phyloP scores from a whole-genome alignment of 2,113 vertebrate species.

The Empidonax traillii region DNA sequence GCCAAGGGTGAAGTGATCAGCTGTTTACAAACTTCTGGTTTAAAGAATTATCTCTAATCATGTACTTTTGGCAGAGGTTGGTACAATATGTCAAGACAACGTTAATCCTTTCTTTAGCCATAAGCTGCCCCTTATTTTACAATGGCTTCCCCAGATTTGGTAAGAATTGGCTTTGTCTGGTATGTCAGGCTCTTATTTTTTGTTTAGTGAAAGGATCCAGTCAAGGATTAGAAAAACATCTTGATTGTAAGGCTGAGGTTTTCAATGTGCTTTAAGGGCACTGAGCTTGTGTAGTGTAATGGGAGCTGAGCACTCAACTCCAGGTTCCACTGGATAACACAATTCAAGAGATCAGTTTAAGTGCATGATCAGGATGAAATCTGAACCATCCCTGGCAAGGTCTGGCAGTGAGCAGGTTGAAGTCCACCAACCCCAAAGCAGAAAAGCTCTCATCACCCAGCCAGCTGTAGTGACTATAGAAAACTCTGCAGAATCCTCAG shows the following conservation, averaged over 20 bases:
- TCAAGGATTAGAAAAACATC: not conserved
- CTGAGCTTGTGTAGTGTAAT: not conserved
- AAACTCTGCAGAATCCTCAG: not conserved
- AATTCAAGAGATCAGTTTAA: not conserved
- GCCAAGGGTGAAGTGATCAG: not conserved
- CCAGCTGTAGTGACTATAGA: not conserved
- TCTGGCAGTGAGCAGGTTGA: not conserved
- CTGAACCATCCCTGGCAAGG: not conserved
- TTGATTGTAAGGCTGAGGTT: not conserved
- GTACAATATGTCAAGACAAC: not conserved
- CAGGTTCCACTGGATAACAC: not conserved
- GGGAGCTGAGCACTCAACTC: not conserved
- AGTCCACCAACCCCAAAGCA: not conserved
- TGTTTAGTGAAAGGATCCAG: not conserved
- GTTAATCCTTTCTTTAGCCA: not conserved
- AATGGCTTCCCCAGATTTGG: not conserved
- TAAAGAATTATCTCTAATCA: not conserved
- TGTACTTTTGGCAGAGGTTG: not conserved
- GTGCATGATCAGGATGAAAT: not conserved
- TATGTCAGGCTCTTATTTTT: not conserved
- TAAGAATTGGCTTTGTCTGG: not conserved
- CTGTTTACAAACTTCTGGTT: not conserved
- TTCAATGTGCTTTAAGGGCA: not conserved
- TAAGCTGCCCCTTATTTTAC: not conserved
- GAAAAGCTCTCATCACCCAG: not conserved